phyloP scores from a whole-genome alignment of 2,113 vertebrate species.

The Rattus rattus region DNA sequence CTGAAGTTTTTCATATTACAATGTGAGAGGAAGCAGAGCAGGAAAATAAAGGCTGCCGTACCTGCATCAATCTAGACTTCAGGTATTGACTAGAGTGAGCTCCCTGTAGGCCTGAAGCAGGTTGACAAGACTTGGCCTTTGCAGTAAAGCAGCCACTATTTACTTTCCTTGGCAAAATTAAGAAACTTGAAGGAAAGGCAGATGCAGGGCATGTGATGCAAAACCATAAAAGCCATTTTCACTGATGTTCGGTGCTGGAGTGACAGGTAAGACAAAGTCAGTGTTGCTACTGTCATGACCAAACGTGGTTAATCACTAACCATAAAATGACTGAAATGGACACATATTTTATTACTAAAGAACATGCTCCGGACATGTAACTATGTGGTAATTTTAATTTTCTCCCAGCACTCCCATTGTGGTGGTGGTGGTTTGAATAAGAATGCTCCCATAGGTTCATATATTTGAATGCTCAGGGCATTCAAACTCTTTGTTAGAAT shows the following conservation, averaged over 20 bases:
- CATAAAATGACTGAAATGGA: not conserved
- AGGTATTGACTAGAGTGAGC: too few relatives aligned
- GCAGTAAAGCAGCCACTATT: not conserved
- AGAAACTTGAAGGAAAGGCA: not conserved
- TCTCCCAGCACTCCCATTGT: not conserved
- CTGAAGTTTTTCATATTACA: not conserved
- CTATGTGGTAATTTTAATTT: not conserved
- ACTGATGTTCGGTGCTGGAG: not conserved
- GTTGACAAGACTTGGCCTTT: not conserved
- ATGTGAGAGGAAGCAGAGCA: not conserved
- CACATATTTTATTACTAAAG: not conserved
- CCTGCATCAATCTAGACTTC: not conserved
- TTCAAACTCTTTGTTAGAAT: not conserved
- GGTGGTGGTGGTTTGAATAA: not conserved
- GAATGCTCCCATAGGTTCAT: not conserved
- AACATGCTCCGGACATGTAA: not conserved
- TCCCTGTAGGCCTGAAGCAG: not conserved
- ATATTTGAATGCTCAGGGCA: not conserved
- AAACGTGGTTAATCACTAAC: not conserved
- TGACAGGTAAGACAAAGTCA: not conserved
- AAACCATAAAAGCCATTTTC: not conserved
- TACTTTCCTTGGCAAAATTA: not conserved
- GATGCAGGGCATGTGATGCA: not conserved
- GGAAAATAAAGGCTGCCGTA: not conserved
- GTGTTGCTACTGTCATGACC: not conserved